Evolutionary conservation across 2,888 invertebrate genomes (phyloP), one percentile per base, ranked within the genome.

Genomic region (Lymantria dispar): DNA sequence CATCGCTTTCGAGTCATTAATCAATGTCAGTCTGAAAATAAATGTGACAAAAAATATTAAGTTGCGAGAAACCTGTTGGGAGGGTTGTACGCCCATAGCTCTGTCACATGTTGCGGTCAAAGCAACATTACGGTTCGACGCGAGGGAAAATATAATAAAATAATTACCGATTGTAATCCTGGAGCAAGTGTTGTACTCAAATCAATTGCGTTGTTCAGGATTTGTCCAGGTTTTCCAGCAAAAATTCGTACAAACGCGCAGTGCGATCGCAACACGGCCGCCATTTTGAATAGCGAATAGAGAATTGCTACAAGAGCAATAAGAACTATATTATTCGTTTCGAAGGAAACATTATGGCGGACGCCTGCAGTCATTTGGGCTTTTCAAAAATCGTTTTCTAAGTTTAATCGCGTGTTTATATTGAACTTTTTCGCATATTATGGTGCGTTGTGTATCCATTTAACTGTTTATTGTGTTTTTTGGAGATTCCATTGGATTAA

Each of bases 241-340:
- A 90, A 89, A 91, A 88, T 80, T 74, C 87, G 87, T 80, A 83
- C 80, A 84, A 91, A 89, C 76, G 88, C 89, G 84, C 84, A 84
- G 83, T 78, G 90, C 78, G 90, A 83, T 83, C 91, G 87, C 85
- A 85, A 83, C 87, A 90, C 87, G 73, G 91, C 87, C 91, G 92
- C 92, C 92, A 92, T 92, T 90, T 92, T 92, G 92, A 90, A 92
- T 92, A 92, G 91, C 91, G 91, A 92, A 91, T 91, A 91, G 91
- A 91, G 90, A 87, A 87, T 87, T 85, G 89, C 87, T 88, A 84
- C 87, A 88, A 88, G 87, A 91, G 89, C 91, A 91, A 90, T 91
- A 91, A 90, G 91, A 91, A 90, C 89, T 87, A 91, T 90, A 91
- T 90, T 91, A 91, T 91, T 91, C 91, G 91, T 91, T 91, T 87